Base-by-base conservation (phyloP, 2,113 vertebrate genomes). In the Prietella phreatophila region DNA sequence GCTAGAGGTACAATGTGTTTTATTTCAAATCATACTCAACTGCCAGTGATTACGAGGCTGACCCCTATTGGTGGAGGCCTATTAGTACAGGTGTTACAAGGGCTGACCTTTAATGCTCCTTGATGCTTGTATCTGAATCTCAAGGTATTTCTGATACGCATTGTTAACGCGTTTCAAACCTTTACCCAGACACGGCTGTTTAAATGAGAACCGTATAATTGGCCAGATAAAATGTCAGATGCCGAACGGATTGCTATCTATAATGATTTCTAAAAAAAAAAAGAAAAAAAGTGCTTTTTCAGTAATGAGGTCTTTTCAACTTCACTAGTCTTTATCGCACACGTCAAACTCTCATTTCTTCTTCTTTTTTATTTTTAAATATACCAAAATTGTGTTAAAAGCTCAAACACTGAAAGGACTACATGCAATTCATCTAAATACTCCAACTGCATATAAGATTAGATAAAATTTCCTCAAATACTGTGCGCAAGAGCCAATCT, bases 41-140 rank as follows among this genome's bases (percentile, higher is more conserved):
- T 61, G 33, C 50, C 25, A 82, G 60, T 86, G 53, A 61, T 85
- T 56, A 39, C 33, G 76, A 91, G 83, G 91, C 91, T 91, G 63
- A 90, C 92, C 81, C 87, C 93, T 91, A 58, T 82, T 88, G 93
- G 65, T 36, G 36, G 53, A 36, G 2, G 25, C 8, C 5, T 55
- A 22, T 61, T 17, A 67, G 65, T 90, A 87, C 55, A 80, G 25
- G 30, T 50, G n/a, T 3, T 73, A 8, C 30, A 33, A 30, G 39
- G 4, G 19, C 56, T 84, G 63, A 17, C 6, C 20, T 53, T 42
- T 85, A 0, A 86, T 60, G 82, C 71, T 84, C 71, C 27, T 65
- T 1, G 3, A 56, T n/a, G n/a, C 79, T 55, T 89, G 36, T 82
- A 36, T 71, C 27, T 73, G 33, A n/a, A 42, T 73, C 20, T 56